Conservation (phyloP, 2,888 invertebrate species). For the Idaea biselata region DNA sequence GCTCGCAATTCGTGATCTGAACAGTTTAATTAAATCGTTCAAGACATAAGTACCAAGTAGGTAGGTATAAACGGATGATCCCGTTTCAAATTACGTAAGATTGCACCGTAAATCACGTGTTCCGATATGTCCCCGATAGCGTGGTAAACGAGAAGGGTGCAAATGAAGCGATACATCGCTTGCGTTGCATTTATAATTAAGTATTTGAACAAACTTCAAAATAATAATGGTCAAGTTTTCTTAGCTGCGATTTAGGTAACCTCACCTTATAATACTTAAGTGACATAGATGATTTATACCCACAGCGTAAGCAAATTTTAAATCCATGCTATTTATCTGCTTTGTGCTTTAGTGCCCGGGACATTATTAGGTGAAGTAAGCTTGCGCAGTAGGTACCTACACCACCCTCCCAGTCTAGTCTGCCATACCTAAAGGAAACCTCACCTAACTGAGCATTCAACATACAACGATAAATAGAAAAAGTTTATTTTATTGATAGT, state of each 20-base stretch:
- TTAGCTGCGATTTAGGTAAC: background rate
- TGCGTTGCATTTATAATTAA: background rate
- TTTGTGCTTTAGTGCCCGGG: no score
- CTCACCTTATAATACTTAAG: background rate
- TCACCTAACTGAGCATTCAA: no score
- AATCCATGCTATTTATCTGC: no score
- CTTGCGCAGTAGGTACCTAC: no score
- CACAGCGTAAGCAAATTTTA: no score
- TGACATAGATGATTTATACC: no score
- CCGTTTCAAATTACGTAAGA: background rate
- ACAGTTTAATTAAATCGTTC: no score
- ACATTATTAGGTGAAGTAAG: no score
- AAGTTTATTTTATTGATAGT: background rate
- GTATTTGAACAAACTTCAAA: background rate
- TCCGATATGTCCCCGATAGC: constrained; percentile 8
- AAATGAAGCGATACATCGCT: constrained; percentile 26
- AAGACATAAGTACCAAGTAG: background rate
- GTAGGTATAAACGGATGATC: background rate
- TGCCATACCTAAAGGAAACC: no score
- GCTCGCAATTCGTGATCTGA: no score
- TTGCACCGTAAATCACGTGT: background rate
- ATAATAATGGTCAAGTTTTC: background rate
- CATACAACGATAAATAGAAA: no score
- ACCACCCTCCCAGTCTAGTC: no score
- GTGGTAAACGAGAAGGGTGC: constrained; percentile 19